phyloP scores from a whole-genome alignment of 1,140 invertebrate species.

The Laodelphax striatellus region DNA sequence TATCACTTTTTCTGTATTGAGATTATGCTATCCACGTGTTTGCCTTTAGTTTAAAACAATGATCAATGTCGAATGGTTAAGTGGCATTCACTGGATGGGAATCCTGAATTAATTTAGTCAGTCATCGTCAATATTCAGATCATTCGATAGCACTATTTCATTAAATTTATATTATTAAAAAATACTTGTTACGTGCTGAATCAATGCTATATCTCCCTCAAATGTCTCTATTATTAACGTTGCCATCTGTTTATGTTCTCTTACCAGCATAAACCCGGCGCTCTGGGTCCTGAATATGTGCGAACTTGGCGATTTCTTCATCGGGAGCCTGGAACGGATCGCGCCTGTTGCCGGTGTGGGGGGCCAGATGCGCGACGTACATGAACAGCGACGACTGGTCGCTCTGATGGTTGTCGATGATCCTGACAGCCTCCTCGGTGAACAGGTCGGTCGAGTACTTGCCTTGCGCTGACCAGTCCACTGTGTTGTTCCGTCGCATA shows the following conservation, averaged over 20 bases:
- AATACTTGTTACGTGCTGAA: no score
- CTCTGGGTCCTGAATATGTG: conserved; percentile 57
- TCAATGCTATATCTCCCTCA: no score
- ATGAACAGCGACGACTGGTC: conserved; percentile 55
- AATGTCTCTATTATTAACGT: no score
- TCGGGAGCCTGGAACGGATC: conserved; percentile 64
- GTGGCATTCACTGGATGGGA: no score
- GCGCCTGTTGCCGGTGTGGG: conserved; percentile 57
- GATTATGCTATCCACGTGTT: no score
- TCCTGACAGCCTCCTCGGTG: conserved; percentile 52
- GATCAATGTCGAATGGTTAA: no score
- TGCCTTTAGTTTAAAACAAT: no score
- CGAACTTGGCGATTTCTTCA: conserved; percentile 57
- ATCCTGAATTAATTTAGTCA: no score
- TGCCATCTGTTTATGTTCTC: not conserved
- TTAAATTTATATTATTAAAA: no score
- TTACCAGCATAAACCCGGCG: conserved; percentile 67
- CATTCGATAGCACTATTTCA: no score
- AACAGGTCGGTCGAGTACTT: conserved; percentile 69
- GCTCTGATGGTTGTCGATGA: conserved; percentile 52
- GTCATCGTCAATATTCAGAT: no score
- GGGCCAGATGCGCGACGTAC: conserved; percentile 67
- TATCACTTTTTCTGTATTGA: no score
- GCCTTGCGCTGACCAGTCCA: conserved; percentile 43
- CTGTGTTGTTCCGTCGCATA: conserved; percentile 48